phyloP scores from a whole-genome alignment of 2,797 vertebrate species.

The Silurus lanzhouensis region DNA sequence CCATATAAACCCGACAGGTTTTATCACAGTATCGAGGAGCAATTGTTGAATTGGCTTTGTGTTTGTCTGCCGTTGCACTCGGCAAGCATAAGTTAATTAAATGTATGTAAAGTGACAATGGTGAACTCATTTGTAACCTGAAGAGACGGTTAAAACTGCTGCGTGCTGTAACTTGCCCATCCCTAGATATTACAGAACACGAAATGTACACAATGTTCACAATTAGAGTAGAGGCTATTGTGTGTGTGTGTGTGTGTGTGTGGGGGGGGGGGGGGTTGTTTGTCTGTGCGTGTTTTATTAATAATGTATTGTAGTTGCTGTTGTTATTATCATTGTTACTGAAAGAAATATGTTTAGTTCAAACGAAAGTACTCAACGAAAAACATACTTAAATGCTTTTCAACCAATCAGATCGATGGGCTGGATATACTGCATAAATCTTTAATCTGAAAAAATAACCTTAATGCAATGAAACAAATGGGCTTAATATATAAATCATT shows the following conservation, averaged over 20 bases:
- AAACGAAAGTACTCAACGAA: background rate
- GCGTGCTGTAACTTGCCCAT: background rate
- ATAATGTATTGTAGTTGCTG: background rate
- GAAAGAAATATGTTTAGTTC: background rate
- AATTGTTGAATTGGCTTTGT: background rate
- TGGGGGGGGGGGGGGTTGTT: too few species aligned
- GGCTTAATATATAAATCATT: conserved; percentile 1
- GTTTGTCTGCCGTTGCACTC: background rate
- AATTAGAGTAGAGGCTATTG: background rate
- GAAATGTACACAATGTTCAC: background rate
- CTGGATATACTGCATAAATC: background rate
- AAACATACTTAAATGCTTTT: background rate
- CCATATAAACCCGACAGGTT: background rate
- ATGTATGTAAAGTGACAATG: background rate
- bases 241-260: too few species aligned
- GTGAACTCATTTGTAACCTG: background rate
- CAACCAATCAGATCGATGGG: background rate
- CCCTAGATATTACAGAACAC: background rate
- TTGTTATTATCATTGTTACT: background rate
- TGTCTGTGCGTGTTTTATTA: too few species aligned
- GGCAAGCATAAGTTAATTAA: background rate
- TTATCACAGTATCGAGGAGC: background rate
- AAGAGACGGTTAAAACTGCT: background rate
- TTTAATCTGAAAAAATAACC: background rate
- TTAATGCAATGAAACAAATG: background rate